Evolutionary conservation across 2,888 invertebrate genomes (phyloP).

Genomic region (Syritta pipiens): DNA sequence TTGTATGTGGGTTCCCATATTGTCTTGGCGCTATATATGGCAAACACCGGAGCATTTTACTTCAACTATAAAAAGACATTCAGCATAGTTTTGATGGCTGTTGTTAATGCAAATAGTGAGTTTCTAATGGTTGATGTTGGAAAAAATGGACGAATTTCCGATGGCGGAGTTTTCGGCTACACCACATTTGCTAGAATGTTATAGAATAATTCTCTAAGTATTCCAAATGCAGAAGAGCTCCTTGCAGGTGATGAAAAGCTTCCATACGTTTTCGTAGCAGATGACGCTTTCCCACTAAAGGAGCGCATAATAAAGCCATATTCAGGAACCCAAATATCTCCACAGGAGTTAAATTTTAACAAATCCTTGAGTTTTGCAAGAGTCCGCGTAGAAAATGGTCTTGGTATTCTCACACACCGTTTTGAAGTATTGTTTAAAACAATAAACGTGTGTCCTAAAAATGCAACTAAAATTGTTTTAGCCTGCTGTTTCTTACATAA

Average conservation of each 20-base stretch:
- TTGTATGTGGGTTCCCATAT: background rate
- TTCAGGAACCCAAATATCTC: background rate
- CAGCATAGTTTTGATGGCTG: constrained; percentile 3
- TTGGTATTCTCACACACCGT: constrained; percentile 68
- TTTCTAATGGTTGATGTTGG: constrained; percentile 2
- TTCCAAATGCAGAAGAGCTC: constrained; percentile 23
- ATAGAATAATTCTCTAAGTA: background rate
- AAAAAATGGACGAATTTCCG: constrained; percentile 21
- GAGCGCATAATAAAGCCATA: background rate
- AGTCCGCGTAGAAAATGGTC: constrained; percentile 51
- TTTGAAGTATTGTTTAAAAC: constrained; percentile 60
- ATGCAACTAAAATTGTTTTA: constrained; percentile 28
- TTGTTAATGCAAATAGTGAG: constrained; percentile 9
- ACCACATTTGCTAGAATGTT: background rate
- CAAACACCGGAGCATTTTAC: constrained; percentile 33
- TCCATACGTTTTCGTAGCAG: constrained; percentile 38
- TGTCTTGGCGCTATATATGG: no score
- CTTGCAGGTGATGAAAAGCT: background rate
- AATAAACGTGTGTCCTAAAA: constrained; percentile 63
- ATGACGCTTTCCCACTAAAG: constrained; percentile 42
- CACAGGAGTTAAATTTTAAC: constrained; percentile 4
- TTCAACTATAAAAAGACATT: constrained; percentile 37
- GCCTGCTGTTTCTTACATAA: constrained; percentile 62
- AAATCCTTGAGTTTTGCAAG: constrained; percentile 31
- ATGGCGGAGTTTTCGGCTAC: constrained; percentile 43